phyloP scores from a whole-genome alignment of 1,140 invertebrate genomes.

The Drosophila pruinosa region DNA sequence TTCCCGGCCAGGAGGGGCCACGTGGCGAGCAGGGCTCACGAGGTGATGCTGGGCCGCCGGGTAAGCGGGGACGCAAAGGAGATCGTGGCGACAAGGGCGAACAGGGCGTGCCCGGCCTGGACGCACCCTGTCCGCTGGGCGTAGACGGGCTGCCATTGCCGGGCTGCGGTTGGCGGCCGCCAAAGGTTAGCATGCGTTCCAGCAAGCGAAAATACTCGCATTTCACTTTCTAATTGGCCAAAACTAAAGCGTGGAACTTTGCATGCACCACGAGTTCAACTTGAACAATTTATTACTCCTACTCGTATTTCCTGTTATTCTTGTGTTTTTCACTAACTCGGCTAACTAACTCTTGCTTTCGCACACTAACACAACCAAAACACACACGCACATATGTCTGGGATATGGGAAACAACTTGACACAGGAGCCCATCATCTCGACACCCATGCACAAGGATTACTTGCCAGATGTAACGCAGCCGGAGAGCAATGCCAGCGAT shows the following conservation, averaged over 20 bases:
- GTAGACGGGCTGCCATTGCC: constrained; percentile 96
- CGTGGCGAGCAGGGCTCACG: constrained; percentile 92
- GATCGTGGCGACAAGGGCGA: constrained; percentile 96
- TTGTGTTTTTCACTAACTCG: constrained; percentile 62
- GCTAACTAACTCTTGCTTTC: constrained; percentile 79
- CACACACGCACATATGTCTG: constrained; percentile 15
- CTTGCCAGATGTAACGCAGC: constrained; percentile 81
- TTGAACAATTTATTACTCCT: constrained; percentile 11
- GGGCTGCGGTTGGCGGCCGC: constrained; percentile 96
- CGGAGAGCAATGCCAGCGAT: constrained; percentile 80
- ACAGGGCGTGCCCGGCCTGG: constrained; percentile 95
- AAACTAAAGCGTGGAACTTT: constrained; percentile 48
- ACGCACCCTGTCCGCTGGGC: constrained; percentile 98
- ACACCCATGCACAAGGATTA: constrained; percentile 82
- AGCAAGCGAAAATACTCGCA: constrained; percentile 30
- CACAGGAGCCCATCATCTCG: constrained; percentile 81
- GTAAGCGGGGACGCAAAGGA: constrained; percentile 95
- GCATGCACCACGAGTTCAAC: constrained; percentile 42
- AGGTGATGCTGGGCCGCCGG: constrained; percentile 92
- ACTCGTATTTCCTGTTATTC: constrained; percentile 26
- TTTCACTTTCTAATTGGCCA: constrained; percentile 47
- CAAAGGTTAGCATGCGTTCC: constrained; percentile 86
- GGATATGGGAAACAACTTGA: background rate
- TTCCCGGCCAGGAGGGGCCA: constrained; percentile 93
- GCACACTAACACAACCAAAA: constrained; percentile 58